A percentile compares a stretch with the other conserved stretches of the same genome.
These are phyloP conservation scores for Drosophila demipolita DNA, from an alignment of 2,888 invertebrate species.

Conservation along the genomic window DNA sequence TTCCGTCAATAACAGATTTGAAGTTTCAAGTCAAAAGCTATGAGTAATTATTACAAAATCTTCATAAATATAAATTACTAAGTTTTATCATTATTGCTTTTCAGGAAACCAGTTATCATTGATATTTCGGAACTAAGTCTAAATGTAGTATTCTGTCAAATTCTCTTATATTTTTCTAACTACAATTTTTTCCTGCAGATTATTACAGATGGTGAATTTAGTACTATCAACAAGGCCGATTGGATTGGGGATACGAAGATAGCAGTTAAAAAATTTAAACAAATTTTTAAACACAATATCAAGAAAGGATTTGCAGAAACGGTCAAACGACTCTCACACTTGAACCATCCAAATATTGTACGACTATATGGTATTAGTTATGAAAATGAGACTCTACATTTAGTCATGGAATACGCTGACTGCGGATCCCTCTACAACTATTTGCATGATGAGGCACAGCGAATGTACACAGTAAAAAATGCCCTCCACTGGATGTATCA, in stretches of 20 bases:
- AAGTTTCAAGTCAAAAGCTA: too few relatives aligned
- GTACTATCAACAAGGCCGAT: neutral
- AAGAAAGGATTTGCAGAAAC: neutral
- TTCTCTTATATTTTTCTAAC: too few relatives aligned
- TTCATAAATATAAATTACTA: neutral
- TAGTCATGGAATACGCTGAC: conserved; percentile 6
- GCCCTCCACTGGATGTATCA: conserved; percentile 12
- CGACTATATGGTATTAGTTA: neutral
- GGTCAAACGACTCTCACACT: neutral
- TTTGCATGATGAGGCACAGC: conserved; percentile 10
- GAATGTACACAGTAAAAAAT: neutral
- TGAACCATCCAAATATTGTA: neutral
- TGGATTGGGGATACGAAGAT: neutral
- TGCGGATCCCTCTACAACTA: conserved; percentile 11
- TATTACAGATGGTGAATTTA: neutral
- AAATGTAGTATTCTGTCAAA: too few relatives aligned
- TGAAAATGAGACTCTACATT: neutral
- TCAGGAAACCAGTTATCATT: too few relatives aligned
- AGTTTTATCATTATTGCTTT: too few relatives aligned
- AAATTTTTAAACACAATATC: neutral
- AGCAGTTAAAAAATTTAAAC: neutral
- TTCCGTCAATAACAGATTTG: neutral
- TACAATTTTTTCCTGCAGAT: neutral
- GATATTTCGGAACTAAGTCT: too few relatives aligned
- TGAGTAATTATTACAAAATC: neutral